Evolutionary conservation across 2,113 vertebrate genomes (phyloP).

Genomic region (Eretmochelys imbricata): DNA sequence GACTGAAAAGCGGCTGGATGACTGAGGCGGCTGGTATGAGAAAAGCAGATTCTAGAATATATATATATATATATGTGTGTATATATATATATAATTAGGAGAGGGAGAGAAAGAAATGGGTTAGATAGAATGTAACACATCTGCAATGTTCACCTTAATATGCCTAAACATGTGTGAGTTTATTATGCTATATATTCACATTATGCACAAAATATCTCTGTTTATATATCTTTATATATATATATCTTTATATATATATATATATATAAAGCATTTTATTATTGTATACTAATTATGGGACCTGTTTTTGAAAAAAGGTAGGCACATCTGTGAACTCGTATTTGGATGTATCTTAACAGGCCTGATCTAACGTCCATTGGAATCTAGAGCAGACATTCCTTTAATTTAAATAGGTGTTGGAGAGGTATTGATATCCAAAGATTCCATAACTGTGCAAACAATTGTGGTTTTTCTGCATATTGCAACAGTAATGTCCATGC

Average conservation of each 20-base stretch:
- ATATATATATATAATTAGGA: not conserved
- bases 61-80: not conserved
- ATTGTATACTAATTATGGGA: not conserved
- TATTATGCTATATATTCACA: not conserved
- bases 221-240: not conserved
- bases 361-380: not conserved
- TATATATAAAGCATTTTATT: not conserved
- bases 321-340: not conserved
- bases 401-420: not conserved
- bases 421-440: not conserved
- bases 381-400: not conserved
- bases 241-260: not conserved
- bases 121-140: conserved; percentile 4
- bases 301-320: not conserved
- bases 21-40: conserved; percentile 96
- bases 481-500: not conserved
- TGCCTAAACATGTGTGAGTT: not conserved
- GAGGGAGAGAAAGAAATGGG: not conserved
- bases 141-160: not conserved
- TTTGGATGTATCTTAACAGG: not conserved
- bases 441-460: not conserved
- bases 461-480: not conserved
- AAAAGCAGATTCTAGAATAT: conserved; percentile 92
- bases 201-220: not conserved
- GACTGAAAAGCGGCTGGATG: conserved; percentile 95